Conservation (phyloP, 2,797 vertebrate genomes). For the Megaceryle alcyon region DNA sequence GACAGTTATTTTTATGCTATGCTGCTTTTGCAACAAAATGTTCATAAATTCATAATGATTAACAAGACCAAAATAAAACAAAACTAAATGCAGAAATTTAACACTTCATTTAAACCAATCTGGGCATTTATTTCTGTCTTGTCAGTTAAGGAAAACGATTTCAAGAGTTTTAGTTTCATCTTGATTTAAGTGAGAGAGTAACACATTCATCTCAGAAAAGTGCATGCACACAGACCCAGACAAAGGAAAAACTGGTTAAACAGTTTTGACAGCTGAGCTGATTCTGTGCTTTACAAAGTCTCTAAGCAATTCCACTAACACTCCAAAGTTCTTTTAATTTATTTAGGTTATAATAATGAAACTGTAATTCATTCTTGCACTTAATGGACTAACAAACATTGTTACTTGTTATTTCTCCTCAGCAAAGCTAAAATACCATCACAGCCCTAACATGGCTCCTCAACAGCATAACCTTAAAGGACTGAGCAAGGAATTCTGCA, state of each 20-base stretch:
- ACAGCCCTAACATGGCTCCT: neutral
- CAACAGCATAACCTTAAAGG: neutral
- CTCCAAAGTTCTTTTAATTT: slow-evolving; percentile 4
- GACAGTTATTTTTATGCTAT: neutral
- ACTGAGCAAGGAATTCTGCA: neutral
- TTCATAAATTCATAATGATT: neutral
- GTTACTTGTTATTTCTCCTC: neutral
- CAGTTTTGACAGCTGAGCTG: neutral
- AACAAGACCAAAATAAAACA: neutral
- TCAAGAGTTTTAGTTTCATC: neutral
- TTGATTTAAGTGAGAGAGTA: slow-evolving; percentile 6
- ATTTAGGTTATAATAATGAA: neutral
- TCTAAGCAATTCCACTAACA: neutral
- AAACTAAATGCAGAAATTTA: neutral
- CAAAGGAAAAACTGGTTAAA: neutral
- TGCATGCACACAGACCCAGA: neutral
- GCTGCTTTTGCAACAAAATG: neutral
- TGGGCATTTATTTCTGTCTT: neutral
- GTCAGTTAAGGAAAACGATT: neutral
- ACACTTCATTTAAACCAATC: neutral
- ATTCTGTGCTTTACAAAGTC: neutral
- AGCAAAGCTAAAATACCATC: neutral
- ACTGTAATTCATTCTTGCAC: neutral
- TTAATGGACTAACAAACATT: neutral
- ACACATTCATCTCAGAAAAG: neutral